Conservation (phyloP, 2,113 vertebrate species). For the Aix galericulata region DNA sequence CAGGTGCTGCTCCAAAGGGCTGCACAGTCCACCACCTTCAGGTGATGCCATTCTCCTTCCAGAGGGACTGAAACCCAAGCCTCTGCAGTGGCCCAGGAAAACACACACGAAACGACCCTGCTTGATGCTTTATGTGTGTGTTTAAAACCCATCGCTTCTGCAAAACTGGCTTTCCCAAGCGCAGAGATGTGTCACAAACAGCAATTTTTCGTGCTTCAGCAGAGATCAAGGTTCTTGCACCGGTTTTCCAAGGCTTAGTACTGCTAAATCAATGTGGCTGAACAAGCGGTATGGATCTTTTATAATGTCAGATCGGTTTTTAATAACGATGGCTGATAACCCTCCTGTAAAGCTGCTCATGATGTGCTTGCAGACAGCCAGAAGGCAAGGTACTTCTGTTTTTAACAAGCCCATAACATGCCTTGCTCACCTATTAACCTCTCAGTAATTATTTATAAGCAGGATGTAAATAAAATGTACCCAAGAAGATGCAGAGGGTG, state of each 20-base stretch:
- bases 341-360: neutral
- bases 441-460: neutral
- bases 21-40: neutral
- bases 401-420: neutral
- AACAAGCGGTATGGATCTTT: constrained; percentile 29
- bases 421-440: neutral
- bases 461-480: neutral
- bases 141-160: neutral
- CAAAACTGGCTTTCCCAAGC: neutral
- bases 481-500: fast-evolving
- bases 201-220: constrained; percentile 11
- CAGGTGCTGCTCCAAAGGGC: neutral
- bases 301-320: constrained; percentile 39
- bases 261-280: constrained; percentile 52
- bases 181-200: neutral
- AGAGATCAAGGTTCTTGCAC: constrained; percentile 44
- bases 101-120: neutral
- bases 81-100: neutral
- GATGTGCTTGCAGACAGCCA: neutral
- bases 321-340: constrained; percentile 30
- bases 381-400: neutral
- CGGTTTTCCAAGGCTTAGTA: constrained; percentile 20
- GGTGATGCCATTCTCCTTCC: neutral
- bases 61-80: neutral
- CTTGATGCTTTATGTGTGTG: neutral